A percentile compares a stretch with the other conserved stretches of the same genome.
These are phyloP conservation scores for Stylophora pistillata DNA, from an alignment of 64 coral and sea anemone genomes.

Conservation along the genomic window DNA sequence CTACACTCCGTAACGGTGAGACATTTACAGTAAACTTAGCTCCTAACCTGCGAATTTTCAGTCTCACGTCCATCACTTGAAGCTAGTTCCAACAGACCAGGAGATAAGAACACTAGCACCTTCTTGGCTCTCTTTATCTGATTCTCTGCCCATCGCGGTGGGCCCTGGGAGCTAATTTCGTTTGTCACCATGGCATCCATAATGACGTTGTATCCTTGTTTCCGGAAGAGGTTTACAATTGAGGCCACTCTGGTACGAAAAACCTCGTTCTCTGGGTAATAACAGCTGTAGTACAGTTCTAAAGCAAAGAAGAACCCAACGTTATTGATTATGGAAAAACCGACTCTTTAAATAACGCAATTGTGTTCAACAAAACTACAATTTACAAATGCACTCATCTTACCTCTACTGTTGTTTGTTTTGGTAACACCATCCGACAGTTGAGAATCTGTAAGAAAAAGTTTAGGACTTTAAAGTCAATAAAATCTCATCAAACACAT, in stretches of 20 bases:
- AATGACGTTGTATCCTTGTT: slow-evolving; percentile 37
- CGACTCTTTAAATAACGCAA: too few relatives aligned
- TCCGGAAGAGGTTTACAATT: slow-evolving; percentile 17
- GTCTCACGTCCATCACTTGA: background rate
- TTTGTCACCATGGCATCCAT: slow-evolving; percentile 31
- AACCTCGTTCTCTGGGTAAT: slow-evolving; percentile 27
- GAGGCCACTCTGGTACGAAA: slow-evolving; percentile 17
- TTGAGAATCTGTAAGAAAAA: background rate
- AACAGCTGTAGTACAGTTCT: slow-evolving; percentile 30
- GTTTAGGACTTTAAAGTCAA: background rate
- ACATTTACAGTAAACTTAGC: background rate
- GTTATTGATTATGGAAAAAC: background rate
- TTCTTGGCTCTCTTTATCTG: slow-evolving; percentile 34
- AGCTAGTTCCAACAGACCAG: slow-evolving; percentile 7
- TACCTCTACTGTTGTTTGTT: background rate
- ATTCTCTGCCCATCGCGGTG: slow-evolving; percentile 17
- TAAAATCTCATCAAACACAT: background rate
- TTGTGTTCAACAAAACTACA: too few relatives aligned
- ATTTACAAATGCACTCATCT: background rate
- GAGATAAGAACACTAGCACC: slow-evolving; percentile 39
- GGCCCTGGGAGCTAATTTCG: slow-evolving; percentile 30
- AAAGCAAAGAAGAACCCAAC: background rate
- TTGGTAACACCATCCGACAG: background rate
- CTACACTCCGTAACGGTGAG: background rate
- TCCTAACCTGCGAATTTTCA: background rate